Evolutionary conservation across 2,113 vertebrate genomes (phyloP), one percentile per base, ranked within the genome.

Genomic region (Sinocyclocheilus anshuiensis): DNA sequence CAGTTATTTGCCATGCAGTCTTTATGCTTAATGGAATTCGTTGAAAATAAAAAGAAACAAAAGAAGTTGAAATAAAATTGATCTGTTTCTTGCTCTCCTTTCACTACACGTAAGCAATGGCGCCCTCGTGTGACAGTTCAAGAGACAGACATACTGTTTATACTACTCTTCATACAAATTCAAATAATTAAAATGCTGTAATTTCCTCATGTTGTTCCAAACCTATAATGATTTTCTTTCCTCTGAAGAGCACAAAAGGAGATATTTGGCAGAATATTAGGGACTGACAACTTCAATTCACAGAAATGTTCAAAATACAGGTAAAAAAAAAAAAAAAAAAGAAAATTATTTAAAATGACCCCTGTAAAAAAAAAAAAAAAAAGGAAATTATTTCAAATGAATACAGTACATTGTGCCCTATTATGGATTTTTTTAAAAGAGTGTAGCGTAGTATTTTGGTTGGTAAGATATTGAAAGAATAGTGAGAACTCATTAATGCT

Each of bases 1-100:
- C 92, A 95, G 93, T 91, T 91, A 93, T 93, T 93, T 93, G 93
- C 92, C 93, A 94, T 93, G 93, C 94, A 94, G 93, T 95, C 94
- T 94, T 95, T 93, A 93, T 93, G 95, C 93, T 95, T 94, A 95
- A 92, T 93, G 93, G 92, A 94, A 91, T 95, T 94, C 91, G 91
- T 95, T 95, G 92, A 92, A 61, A 94, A 92, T 94, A 94, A 94
- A 94, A 90, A 90, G 88, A 90, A 69, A 81, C 15, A 93, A 94
- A 94, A 91, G 87, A 92, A 93, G 90, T 94, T 89, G 92, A 92
- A 95, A 91, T 92, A 92, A 61, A 92, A 88, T 77, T 82, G 71
- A 33, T 85, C 50, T 18, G 10, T 79, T 86, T 84, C 87, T 79
- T 78, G 8, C 0, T 18, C 11, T 20, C 16, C 10, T 26, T 63